These are phyloP conservation scores for Microplitis deprimator DNA, from an alignment of 2,888 invertebrate genomes.

Conservation along the genomic window DNA sequence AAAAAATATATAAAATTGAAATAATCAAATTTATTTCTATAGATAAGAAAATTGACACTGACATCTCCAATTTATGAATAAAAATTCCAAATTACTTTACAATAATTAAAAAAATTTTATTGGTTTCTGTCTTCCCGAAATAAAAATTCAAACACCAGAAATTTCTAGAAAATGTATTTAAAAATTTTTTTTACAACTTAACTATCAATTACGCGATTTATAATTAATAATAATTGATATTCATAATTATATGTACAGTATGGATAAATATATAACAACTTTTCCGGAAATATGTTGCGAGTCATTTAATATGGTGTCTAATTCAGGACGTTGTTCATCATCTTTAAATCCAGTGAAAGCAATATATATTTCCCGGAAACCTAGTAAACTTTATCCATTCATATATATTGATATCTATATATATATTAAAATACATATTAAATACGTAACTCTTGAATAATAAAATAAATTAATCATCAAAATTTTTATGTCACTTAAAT, in stretches of 20 bases:
- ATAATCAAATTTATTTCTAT: no score
- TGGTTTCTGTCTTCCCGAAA: not conserved
- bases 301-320: constrained; percentile 38
- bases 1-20: no score
- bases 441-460: constrained; percentile 13
- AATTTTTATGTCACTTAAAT: not conserved
- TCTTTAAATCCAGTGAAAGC: constrained; percentile 49
- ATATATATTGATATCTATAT: constrained; percentile 33
- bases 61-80: no score
- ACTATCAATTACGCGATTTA: not conserved
- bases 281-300: constrained; percentile 28
- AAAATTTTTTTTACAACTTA: not conserved
- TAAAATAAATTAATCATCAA: constrained; percentile 14
- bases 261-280: constrained; percentile 22
- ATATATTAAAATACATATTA: constrained; percentile 20
- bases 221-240: not conserved
- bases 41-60: no score
- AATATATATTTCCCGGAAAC: constrained; percentile 34
- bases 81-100: no score
- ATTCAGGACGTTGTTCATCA: constrained; percentile 48
- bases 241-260: constrained; percentile 11
- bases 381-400: constrained; percentile 32
- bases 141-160: not conserved
- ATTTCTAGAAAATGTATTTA: not conserved
- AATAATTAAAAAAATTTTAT: no score